phyloP scores from a whole-genome alignment of 2,113 vertebrate species.

The Naja naja region DNA sequence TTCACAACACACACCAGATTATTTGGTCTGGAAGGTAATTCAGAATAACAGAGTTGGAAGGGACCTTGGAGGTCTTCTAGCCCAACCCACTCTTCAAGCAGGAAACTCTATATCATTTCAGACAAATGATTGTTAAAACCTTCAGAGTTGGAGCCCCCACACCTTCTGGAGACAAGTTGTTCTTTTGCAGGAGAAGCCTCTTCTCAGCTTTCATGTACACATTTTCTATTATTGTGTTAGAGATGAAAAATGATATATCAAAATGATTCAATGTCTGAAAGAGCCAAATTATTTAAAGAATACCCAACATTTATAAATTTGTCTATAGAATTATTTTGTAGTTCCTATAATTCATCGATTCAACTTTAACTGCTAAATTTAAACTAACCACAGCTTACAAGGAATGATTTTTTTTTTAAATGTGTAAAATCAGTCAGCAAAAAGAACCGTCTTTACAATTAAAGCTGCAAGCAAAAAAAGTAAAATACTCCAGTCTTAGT shows the following conservation, averaged over 20 bases:
- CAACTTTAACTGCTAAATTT: background rate
- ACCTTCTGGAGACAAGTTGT: too few species aligned
- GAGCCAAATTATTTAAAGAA: background rate
- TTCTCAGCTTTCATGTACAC: background rate
- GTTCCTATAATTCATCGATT: background rate
- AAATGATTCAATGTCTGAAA: constrained; percentile 3
- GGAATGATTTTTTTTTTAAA: background rate
- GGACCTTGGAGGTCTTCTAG: too few species aligned
- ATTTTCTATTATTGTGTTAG: background rate
- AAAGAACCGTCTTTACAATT: constrained; percentile 13
- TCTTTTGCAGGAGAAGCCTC: background rate
- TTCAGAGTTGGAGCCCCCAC: too few species aligned
- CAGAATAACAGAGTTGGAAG: background rate
- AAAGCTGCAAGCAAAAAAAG: constrained; percentile 30
- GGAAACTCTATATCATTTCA: too few species aligned
- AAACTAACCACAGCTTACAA: constrained; percentile 21
- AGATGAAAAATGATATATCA: background rate
- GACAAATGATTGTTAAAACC: too few species aligned
- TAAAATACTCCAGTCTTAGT: background rate
- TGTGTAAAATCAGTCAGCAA: background rate
- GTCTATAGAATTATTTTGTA: background rate
- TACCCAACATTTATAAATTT: background rate
- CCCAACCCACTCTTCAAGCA: too few species aligned
- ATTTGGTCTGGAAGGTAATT: background rate
- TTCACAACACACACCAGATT: background rate